Evolutionary conservation across 2,797 vertebrate genomes (phyloP).

Genomic region (Carduelis carduelis): DNA sequence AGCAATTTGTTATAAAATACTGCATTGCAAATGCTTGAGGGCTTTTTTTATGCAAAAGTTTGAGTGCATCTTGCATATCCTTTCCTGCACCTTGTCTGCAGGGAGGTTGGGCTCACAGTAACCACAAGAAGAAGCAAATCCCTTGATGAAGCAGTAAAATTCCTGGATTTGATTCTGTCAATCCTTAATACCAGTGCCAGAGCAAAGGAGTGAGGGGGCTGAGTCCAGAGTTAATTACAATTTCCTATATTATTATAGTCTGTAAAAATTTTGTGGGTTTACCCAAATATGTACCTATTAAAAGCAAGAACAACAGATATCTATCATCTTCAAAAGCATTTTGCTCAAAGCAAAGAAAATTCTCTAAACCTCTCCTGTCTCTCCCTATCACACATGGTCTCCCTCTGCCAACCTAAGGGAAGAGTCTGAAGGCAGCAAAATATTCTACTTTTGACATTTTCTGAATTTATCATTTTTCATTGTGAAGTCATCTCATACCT

Average conservation of each 20-base stretch:
- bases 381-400: neutral
- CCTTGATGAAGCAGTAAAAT: neutral
- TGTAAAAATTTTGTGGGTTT: neutral
- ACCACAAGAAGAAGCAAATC: neutral
- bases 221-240: neutral
- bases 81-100: neutral
- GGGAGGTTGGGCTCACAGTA: neutral
- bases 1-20: neutral
- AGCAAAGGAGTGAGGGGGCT: neutral
- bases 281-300: neutral
- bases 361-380: neutral
- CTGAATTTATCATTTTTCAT: conserved; percentile 4
- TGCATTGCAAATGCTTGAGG: neutral
- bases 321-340: neutral
- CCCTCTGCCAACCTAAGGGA: neutral
- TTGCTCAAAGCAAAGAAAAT: neutral
- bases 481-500: neutral
- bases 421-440: neutral
- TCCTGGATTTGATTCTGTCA: neutral
- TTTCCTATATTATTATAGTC: neutral
- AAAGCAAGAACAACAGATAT: neutral
- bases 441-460: neutral
- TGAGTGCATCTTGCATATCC: neutral
- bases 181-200: neutral
- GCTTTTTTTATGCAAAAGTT: neutral